Evolutionary conservation across 2,113 vertebrate genomes (phyloP).

Genomic region (Leptodactylus fuscus): DNA sequence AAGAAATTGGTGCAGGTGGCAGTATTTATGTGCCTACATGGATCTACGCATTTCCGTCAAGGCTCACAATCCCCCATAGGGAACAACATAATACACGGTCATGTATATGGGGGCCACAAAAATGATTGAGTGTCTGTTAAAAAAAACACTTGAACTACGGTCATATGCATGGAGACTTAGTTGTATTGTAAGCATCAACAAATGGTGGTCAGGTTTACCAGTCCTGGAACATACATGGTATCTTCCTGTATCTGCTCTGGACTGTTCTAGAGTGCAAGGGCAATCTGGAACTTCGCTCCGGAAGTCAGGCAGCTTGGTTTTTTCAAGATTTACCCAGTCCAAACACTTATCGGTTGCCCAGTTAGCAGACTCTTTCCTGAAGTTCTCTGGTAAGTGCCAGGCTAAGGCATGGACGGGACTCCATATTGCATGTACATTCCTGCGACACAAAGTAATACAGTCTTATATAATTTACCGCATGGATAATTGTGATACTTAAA

Average conservation of each 20-base stretch:
- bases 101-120: no score
- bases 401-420: slow-evolving; percentile 87
- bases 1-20: no score
- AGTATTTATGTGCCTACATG: no score
- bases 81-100: no score
- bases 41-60: no score
- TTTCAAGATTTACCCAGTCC: slow-evolving; percentile 78
- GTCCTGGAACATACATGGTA: slow-evolving; percentile 83
- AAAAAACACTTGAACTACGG: no score
- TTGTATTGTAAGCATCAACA: background rate
- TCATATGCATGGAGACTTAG: no score
- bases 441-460: slow-evolving; percentile 62
- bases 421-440: slow-evolving; percentile 84
- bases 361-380: slow-evolving; percentile 74
- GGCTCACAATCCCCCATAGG: no score
- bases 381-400: slow-evolving; percentile 87
- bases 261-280: slow-evolving; percentile 92
- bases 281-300: slow-evolving; percentile 83
- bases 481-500: background rate
- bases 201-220: background rate
- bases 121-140: no score
- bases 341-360: slow-evolving; percentile 88
- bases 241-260: slow-evolving; percentile 89
- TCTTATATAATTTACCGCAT: background rate
- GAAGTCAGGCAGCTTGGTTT: slow-evolving; percentile 82